These are phyloP conservation scores for Lamellibrachia columna DNA, from an alignment of 2,888 invertebrate genomes.

Conservation along the genomic window DNA sequence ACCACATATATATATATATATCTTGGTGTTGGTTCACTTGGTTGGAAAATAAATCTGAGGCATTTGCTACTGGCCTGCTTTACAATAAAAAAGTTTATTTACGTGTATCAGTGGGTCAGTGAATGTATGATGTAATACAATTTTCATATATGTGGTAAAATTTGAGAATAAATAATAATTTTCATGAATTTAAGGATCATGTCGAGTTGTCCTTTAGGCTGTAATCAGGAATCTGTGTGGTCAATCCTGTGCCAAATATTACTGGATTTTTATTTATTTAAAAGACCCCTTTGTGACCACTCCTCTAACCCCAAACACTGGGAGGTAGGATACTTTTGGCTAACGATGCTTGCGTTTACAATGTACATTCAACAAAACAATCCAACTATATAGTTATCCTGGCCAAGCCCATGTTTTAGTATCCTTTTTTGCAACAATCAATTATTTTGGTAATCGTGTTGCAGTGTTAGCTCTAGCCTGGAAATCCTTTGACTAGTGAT, in stretches of 20 bases:
- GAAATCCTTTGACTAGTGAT: not conserved
- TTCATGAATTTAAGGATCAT: not conserved
- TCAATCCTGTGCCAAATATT: not conserved
- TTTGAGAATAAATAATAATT: not conserved
- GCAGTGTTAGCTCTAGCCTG: not conserved
- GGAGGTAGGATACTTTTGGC: not conserved
- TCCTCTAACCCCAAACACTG: not conserved
- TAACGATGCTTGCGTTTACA: not conserved
- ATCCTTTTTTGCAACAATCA: not conserved
- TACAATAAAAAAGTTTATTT: too few relatives aligned
- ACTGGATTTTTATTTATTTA: not conserved
- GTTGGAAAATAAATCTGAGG: too few relatives aligned
- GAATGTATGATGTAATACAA: too few relatives aligned
- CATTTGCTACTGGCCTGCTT: too few relatives aligned
- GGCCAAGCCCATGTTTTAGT: not conserved
- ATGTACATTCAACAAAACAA: not conserved
- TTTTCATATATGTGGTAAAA: too few relatives aligned
- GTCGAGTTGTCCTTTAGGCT: not conserved
- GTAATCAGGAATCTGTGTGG: not conserved
- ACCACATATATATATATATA: too few relatives aligned
- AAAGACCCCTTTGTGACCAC: too few relatives aligned
- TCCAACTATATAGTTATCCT: not conserved
- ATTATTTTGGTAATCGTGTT: not conserved
- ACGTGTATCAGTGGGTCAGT: too few relatives aligned
- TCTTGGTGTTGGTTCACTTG: too few relatives aligned